phyloP scores from a whole-genome alignment of 2,113 vertebrate species.

The Pampusana beccarii region DNA sequence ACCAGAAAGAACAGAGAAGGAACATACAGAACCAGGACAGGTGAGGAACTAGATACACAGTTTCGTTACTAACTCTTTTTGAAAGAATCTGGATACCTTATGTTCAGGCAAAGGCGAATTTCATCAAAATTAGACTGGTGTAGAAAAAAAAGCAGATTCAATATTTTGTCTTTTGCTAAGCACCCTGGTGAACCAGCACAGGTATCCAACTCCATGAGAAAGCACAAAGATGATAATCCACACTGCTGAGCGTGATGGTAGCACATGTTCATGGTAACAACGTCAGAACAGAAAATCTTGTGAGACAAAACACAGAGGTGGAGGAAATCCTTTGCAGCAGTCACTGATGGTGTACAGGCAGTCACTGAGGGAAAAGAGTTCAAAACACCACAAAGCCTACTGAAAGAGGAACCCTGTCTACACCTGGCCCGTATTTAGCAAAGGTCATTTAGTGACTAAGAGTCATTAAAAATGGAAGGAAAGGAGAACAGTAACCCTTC shows the following conservation, averaged over 20 bases:
- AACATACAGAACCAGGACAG: neutral
- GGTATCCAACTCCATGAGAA: neutral
- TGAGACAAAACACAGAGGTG: neutral
- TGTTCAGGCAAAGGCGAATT: neutral
- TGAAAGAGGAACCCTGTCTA: neutral
- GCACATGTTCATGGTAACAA: neutral
- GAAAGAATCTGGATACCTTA: neutral
- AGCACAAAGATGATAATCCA: neutral
- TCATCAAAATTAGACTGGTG: neutral
- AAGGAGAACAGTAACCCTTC: neutral
- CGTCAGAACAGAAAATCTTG: neutral
- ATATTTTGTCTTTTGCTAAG: neutral
- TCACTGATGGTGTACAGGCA: neutral
- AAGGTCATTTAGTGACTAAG: neutral
- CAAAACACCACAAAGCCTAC: neutral
- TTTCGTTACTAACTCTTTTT: neutral
- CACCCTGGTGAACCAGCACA: neutral
- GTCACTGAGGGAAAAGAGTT: neutral
- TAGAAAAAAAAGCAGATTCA: neutral
- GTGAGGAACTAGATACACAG: neutral
- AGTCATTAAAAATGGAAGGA: neutral
- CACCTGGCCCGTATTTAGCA: neutral
- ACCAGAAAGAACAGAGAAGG: neutral
- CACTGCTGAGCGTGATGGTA: neutral
- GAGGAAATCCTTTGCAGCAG: neutral